These are phyloP conservation scores for Diploscapter pachys DNA, from an alignment of 1,140 invertebrate genomes.

Conservation along the genomic window DNA sequence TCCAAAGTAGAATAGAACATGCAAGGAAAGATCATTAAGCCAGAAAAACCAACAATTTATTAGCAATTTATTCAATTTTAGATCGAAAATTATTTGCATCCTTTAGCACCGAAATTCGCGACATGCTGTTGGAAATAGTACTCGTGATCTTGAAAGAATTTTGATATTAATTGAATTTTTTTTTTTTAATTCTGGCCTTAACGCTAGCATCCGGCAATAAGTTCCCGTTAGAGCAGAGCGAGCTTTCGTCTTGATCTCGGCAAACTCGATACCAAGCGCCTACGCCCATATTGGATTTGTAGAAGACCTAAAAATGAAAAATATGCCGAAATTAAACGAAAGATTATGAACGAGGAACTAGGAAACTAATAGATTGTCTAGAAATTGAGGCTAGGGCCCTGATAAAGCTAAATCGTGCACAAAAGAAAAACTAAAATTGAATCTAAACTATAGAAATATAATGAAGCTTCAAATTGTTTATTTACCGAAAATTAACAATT, in stretches of 20 bases:
- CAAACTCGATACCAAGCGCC: slow-evolving; percentile 1
- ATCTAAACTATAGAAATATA: too few species aligned
- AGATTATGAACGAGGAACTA: too few species aligned
- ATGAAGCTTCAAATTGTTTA: too few species aligned
- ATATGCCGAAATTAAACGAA: too few species aligned
- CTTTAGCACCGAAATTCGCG: background rate
- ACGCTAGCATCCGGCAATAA: background rate
- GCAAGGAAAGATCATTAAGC: background rate
- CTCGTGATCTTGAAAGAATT: background rate
- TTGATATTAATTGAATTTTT: background rate
- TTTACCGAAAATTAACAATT: too few species aligned
- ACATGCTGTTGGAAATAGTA: slow-evolving; percentile 4
- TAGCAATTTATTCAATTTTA: background rate
- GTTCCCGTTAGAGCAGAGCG: slow-evolving; percentile 3
- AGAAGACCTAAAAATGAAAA: background rate
- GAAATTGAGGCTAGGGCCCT: too few species aligned
- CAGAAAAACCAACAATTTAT: slow-evolving; percentile 2
- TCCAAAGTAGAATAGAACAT: background rate
- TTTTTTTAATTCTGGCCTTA: background rate
- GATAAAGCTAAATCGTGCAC: too few species aligned
- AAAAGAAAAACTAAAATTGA: too few species aligned
- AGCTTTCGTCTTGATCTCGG: background rate
- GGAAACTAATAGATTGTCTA: too few species aligned
- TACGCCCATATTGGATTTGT: background rate
- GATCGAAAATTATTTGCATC: background rate